Conservation (phyloP, 2,113 vertebrate species). For the Spea multiplicata region DNA sequence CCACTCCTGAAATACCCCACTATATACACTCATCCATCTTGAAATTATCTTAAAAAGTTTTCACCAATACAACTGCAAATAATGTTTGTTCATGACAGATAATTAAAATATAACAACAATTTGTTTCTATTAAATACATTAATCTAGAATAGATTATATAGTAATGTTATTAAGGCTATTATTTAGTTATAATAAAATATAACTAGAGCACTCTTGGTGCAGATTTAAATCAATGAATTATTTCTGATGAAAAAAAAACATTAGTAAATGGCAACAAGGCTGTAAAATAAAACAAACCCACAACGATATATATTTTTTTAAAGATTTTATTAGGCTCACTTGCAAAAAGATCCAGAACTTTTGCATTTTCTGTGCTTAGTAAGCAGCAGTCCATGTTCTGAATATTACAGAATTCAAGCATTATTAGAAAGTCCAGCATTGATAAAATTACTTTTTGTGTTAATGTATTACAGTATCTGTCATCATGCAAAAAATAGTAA, state of each 20-base stretch:
- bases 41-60: no score
- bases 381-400: slow-evolving; percentile 13
- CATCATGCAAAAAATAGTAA: slow-evolving; percentile 4
- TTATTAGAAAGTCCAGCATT: slow-evolving; percentile 9
- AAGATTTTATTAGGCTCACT: slow-evolving; percentile 31
- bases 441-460: neutral
- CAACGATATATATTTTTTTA: neutral
- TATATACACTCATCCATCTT: no score
- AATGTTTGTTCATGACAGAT: no score
- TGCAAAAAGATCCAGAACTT: slow-evolving; percentile 40
- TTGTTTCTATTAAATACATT: no score
- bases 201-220: no score
- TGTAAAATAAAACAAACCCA: neutral
- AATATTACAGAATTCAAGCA: slow-evolving; percentile 19
- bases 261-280: neutral
- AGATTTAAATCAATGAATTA: no score
- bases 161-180: no score
- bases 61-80: no score
- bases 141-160: no score
- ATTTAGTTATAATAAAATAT: no score
- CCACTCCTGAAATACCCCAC: no score
- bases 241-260: neutral
- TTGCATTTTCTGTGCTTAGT: slow-evolving; percentile 28
- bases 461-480: slow-evolving; percentile 7
- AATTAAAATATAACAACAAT: no score